Conservation (phyloP, 2,797 vertebrate genomes). For the Mus spretus region DNA sequence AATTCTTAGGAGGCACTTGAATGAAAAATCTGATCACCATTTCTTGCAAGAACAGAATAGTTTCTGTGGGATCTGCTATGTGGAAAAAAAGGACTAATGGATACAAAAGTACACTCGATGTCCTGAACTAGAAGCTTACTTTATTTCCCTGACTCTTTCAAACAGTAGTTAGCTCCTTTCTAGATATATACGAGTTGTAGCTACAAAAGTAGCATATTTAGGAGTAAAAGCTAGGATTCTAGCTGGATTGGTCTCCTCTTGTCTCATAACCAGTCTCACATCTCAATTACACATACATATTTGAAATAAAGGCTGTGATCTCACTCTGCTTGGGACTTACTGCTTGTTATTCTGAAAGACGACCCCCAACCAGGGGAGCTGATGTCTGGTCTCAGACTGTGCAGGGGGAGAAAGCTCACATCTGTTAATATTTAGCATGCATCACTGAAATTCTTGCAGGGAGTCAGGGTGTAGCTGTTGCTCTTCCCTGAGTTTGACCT, state of each 20-base stretch:
- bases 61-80: neutral
- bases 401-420: constrained; percentile 16
- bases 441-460: constrained; percentile 36
- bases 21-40: neutral
- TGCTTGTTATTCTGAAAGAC: neutral
- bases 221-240: neutral
- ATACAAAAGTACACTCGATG: neutral
- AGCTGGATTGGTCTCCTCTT: neutral
- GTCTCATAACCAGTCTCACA: neutral
- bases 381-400: neutral
- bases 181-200: neutral
- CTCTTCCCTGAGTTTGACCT: constrained; percentile 52
- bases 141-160: constrained; percentile 37
- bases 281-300: neutral
- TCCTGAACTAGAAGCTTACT: neutral
- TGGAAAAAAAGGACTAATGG: neutral
- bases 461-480: neutral
- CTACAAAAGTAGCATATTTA: neutral
- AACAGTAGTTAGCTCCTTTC: neutral
- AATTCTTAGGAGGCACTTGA: neutral
- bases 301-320: neutral
- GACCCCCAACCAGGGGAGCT: neutral
- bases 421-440: neutral
- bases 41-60: neutral
- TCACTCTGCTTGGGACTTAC: neutral